Base-by-base conservation (phyloP, 2,797 vertebrate species). In the Epinephelus coioides region DNA sequence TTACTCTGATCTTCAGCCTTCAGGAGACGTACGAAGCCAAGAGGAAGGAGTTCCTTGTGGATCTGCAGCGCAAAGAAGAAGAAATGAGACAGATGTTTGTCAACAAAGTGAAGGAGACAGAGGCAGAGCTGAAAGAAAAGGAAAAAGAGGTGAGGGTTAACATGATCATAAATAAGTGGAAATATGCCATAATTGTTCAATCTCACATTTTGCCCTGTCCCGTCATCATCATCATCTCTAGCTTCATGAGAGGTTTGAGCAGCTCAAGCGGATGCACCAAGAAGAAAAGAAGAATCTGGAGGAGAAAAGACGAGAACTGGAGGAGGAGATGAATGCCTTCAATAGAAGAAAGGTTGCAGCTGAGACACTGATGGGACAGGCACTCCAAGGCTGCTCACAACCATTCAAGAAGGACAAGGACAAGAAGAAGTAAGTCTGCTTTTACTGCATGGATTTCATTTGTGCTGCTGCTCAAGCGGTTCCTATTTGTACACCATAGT, bases 41-140 rank as follows among this genome's bases (percentile, higher is more conserved):
- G 91, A 96, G 98, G 89, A 99, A 97, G 89, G 98, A 99, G 92
- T 99, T 99, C 88, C 94, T 98, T 15, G 91, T 94, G 0, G 98
- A 99, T 83, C 94, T 99, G 79, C 98, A 99, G 92, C 96, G 85
- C 79, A 99, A 97, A 90, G 98, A 99, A 92, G 98, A 99, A 78
- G 97, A 97, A 90, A 99, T 99, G 98, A 96, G 98, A 78, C 98
- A 99, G 92, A 98, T 98, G 97, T 99, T 99, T 88, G 98, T 99
- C 80, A 97, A 96, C 92, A 98, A 98, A 94, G 98, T 99, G 79
- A 99, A 99, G 90, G 98, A 99, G 94, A 99, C 98, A 0, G 98
- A 99, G 85, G 95, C 96, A 5, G 97, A 99, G 90, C 91, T 99
- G 88, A 99, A 99, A 88, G 97, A 99, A 86, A 98, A 98, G 77